Conservation (phyloP, 2,113 vertebrate species). For the Oncorhynchus gorbuscha region DNA sequence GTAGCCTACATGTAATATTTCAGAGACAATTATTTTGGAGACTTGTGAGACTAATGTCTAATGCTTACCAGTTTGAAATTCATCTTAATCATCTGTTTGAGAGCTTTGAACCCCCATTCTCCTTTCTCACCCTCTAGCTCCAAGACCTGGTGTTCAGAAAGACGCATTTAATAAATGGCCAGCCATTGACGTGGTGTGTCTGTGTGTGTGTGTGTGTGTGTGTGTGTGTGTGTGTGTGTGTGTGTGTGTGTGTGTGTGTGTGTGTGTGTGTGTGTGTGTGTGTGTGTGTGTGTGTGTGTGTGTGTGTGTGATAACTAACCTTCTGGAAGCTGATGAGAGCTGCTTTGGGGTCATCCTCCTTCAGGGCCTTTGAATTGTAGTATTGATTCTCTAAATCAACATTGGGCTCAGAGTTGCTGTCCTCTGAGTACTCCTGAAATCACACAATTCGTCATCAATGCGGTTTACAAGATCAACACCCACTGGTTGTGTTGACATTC, state of each 20-base stretch:
- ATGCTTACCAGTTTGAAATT: conserved; percentile 97
- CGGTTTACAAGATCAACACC: too few relatives aligned
- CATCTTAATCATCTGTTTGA: conserved; percentile 99
- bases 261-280: too few relatives aligned
- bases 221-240: neutral
- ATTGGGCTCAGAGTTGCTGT: conserved; percentile 99
- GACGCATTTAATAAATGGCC: neutral
- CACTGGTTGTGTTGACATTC: neutral
- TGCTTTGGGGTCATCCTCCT: conserved; percentile 98
- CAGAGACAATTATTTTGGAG: neutral
- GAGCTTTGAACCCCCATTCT: conserved; percentile 99
- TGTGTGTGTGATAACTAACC: conserved; percentile 64
- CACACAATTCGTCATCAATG: neutral
- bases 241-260: neutral
- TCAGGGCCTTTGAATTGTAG: conserved; percentile 99
- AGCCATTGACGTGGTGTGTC: neutral
- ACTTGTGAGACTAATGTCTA: conserved; percentile 85
- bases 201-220: too few relatives aligned
- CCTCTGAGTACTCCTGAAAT: conserved; percentile 94
- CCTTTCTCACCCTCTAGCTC: conserved; percentile 98
- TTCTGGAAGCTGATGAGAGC: conserved; percentile 98
- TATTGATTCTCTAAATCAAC: conserved; percentile 99
- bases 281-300: neutral
- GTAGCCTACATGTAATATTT: neutral
- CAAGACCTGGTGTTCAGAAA: conserved; percentile 86